Base-by-base conservation (phyloP, 2,113 vertebrate genomes). In the Eretmochelys imbricata region DNA sequence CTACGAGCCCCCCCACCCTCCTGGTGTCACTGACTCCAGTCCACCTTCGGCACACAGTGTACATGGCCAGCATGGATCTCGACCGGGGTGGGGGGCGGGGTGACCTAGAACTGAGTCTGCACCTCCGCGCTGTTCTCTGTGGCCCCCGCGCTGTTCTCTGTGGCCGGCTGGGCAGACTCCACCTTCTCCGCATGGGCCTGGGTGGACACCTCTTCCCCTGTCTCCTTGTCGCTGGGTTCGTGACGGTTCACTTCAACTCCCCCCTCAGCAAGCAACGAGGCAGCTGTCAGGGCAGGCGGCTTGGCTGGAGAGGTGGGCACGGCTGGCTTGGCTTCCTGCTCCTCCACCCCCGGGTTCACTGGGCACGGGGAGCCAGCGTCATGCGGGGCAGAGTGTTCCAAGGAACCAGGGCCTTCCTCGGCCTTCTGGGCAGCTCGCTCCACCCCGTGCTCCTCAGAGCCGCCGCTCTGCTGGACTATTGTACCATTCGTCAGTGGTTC, bases 41-140 rank as follows among this genome's bases (percentile, higher is more conserved):
- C 91, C 84, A 11, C 4, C 50, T 31, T 54, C 8, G 72, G 82
- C 91, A 48, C 1, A 31, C 78, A 38, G 69, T 72, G 46, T 49
- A 53, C 24, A 5, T 35, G 57, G 4, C n/a, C 24, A 35, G 2
- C 46, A 24, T 24, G 6, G 14, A 31, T 82, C 88, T 3, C 0
- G 1, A 53, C 3, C 38, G 1, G 55, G 46, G 29, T n/a, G 42
- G 42, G 5, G 42, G 42, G 42, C 5, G 3, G 3, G 62, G 0
- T 3, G 16, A 89, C 94, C 96, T 98, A 98, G 96, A 98, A 98
- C 97, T 98, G 98, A 5, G 98, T 98, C 98, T 98, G 98, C 89
- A 98, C 85, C 91, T 96, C 98, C 1, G 93, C 72, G 0, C 19
- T 17, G 90, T 93, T 93, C 84, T 88, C 97, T 0, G 55, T 95